These are phyloP conservation scores for Tympanoctomys barrerae DNA, from an alignment of 2,797 vertebrate genomes.

Conservation along the genomic window DNA sequence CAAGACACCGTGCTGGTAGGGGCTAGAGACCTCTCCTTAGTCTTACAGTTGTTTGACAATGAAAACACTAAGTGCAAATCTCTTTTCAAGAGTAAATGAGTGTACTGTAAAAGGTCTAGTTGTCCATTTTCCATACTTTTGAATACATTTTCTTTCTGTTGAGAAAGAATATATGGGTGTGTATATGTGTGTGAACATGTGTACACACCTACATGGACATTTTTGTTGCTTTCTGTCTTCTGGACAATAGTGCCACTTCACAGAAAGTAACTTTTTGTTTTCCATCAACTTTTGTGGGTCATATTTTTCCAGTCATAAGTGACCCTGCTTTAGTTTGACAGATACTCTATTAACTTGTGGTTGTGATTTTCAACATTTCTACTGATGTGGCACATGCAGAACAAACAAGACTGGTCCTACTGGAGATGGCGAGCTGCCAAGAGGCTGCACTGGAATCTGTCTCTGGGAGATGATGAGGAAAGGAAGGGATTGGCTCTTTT, in stretches of 20 bases:
- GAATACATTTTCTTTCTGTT: background rate
- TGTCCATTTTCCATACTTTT: background rate
- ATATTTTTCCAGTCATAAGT: background rate
- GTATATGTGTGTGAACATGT: background rate
- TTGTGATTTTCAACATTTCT: background rate
- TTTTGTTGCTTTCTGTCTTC: background rate
- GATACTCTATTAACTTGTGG: background rate
- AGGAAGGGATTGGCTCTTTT: background rate
- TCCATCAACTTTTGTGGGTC: background rate
- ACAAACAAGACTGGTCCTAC: background rate
- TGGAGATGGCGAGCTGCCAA: background rate
- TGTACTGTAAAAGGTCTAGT: background rate
- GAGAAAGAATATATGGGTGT: background rate
- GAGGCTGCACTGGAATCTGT: background rate
- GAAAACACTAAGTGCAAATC: background rate
- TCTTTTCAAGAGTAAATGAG: background rate
- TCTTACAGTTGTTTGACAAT: background rate
- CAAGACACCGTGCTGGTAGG: background rate
- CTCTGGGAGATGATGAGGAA: fast-evolving
- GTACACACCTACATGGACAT: background rate
- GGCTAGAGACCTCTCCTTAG: background rate
- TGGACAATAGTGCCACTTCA: background rate
- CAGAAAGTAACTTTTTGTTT: background rate
- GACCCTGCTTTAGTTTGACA: background rate
- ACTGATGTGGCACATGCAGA: background rate